Percentiles rank a stretch among this genome's conserved stretches.
Evolutionary conservation across 2,888 invertebrate species (phyloP).

Genomic region (Drosophila cognata): DNA sequence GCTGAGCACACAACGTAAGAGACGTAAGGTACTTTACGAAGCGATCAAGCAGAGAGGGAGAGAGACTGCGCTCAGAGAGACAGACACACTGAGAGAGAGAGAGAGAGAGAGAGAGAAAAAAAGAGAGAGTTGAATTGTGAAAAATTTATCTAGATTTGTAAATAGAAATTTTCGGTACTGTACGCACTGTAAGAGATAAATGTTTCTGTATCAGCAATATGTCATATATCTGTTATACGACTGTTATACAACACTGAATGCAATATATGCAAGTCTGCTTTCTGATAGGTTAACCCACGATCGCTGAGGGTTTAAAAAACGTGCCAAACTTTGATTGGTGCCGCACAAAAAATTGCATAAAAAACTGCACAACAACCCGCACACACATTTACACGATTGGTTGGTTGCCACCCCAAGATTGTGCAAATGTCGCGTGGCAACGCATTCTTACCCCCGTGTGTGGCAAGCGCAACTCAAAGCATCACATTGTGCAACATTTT

Average conservation of each 20-base stretch:
- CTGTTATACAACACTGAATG: slow-evolving; percentile 7
- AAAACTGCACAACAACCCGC: slow-evolving; percentile 64
- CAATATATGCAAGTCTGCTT: background rate
- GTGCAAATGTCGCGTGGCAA: slow-evolving; percentile 52
- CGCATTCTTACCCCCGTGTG: slow-evolving; percentile 37
- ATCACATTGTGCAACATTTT: slow-evolving; percentile 50
- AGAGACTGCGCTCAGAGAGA: background rate
- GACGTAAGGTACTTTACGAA: slow-evolving; percentile 64
- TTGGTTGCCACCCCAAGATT: slow-evolving; percentile 46
- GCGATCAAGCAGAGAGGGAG: slow-evolving; percentile 46
- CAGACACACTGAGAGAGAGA: slow-evolving; percentile 6
- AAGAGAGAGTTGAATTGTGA: slow-evolving; percentile 17
- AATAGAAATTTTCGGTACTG: slow-evolving; percentile 30
- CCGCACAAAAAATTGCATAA: slow-evolving; percentile 60
- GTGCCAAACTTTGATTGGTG: slow-evolving; percentile 55
- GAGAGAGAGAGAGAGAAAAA: slow-evolving; percentile 4
- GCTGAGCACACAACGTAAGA: slow-evolving; percentile 48
- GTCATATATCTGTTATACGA: slow-evolving; percentile 17
- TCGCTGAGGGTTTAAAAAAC: slow-evolving; percentile 59
- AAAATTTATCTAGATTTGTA: slow-evolving; percentile 55
- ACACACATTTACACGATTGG: slow-evolving; percentile 27
- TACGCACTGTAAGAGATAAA: slow-evolving; percentile 10
- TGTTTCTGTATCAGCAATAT: slow-evolving; percentile 6
- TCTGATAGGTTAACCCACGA: slow-evolving; percentile 42
- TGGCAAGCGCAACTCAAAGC: slow-evolving; percentile 9